Conservation (phyloP, 2,888 invertebrate genomes). For the Drosophila falleni region DNA sequence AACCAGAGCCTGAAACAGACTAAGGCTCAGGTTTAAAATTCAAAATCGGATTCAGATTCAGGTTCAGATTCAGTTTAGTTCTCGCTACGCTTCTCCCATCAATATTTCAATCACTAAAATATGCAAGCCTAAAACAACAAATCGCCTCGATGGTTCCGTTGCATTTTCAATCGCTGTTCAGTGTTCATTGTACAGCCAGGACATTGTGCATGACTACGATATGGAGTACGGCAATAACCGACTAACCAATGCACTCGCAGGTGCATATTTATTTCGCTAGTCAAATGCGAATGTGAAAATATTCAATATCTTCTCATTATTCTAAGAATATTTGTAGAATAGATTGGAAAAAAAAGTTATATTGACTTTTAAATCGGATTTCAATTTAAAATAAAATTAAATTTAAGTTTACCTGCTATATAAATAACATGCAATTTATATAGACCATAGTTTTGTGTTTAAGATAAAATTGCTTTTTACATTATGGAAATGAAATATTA, state of each 20-base stretch:
- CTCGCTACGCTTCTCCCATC: conserved; percentile 25
- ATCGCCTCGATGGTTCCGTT: conserved; percentile 26
- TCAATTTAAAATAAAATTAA: no score
- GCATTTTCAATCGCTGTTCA: conserved; percentile 25
- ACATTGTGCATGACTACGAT: neutral
- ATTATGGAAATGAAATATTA: no score
- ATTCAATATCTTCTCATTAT: neutral
- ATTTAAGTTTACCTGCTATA: no score
- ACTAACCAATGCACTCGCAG: conserved; percentile 3
- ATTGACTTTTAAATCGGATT: neutral
- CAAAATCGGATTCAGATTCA: neutral
- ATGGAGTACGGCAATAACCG: neutral
- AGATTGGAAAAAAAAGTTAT: neutral
- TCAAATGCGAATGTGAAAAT: neutral
- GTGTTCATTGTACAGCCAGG: neutral
- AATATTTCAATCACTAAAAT: conserved; percentile 61
- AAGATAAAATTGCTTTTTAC: no score
- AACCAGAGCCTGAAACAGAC: no score
- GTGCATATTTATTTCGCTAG: neutral
- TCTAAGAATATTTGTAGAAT: neutral
- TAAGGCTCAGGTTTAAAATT: neutral
- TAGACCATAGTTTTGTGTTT: no score
- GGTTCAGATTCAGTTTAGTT: neutral
- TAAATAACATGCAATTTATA: no score
- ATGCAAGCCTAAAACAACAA: conserved; percentile 37